Conservation (phyloP, 2,888 invertebrate genomes). For the Drosophila nigricruria region DNA sequence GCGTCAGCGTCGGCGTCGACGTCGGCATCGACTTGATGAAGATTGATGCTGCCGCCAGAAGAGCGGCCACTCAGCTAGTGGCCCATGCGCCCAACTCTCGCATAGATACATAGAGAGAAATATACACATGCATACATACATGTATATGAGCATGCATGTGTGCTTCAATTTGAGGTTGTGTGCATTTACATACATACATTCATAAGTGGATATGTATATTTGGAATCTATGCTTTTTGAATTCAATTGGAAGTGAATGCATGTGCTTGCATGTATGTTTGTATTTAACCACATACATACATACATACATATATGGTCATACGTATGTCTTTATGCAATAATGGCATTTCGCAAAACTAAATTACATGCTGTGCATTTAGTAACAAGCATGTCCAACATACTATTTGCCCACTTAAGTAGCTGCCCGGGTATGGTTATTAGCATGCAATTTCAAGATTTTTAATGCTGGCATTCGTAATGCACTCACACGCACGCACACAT, state of each 20-base stretch:
- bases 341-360: slow-evolving; percentile 68
- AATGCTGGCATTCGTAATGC: slow-evolving; percentile 62
- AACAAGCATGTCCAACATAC: slow-evolving; percentile 76
- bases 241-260: slow-evolving; percentile 15
- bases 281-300: neutral
- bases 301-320: neutral
- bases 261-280: neutral
- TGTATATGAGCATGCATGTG: neutral
- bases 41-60: slow-evolving; percentile 68
- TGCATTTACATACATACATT: slow-evolving; percentile 1
- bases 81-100: slow-evolving; percentile 30
- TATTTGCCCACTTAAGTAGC: slow-evolving; percentile 73
- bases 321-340: slow-evolving; percentile 44
- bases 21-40: slow-evolving; percentile 60
- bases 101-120: slow-evolving; percentile 3
- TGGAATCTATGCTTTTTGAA: slow-evolving; percentile 21
- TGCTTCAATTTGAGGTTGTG: neutral
- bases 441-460: slow-evolving; percentile 77
- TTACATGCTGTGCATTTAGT: slow-evolving; percentile 76
- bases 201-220: slow-evolving; percentile 3
- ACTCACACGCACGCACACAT: slow-evolving; percentile 39
- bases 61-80: slow-evolving; percentile 33
- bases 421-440: slow-evolving; percentile 68
- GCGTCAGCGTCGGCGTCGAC: slow-evolving; percentile 21
- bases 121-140: neutral